Evolutionary conservation across 1,140 invertebrate genomes (phyloP), one percentile per base, ranked within the genome.

Genomic region (Epicauta chinensis): DNA sequence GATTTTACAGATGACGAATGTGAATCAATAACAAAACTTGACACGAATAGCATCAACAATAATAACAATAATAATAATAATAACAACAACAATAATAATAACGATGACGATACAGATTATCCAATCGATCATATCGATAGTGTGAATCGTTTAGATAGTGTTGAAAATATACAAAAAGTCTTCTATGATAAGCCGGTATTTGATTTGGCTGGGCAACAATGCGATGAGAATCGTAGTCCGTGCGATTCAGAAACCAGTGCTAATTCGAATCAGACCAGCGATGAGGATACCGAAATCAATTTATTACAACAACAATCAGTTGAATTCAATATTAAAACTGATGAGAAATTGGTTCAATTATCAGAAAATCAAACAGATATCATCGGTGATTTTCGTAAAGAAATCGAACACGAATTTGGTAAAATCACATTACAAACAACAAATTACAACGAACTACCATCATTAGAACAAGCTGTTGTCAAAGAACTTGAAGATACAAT

Each of bases 171-270:
- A 41, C 69, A 72, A 42, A 81, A 81, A 58, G 68, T 73, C 5
- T 79, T 80, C 55, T 80, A 81, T 61, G 76, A 81, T 51, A 80
- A 80, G 53, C 73, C 77, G 0, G 77, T 79, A 40, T 75, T 78
- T 37, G 74, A 76, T 58, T 73, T 79, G 53, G 61, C 60, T 16
- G 48, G n/a, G n/a, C n/a, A 48, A 46, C 42, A 53, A 42, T 55
- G 40, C 45, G 56, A 55, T 2, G 49, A 56, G 29, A 50, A 46
- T 42, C 23, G 37, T 35, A 55, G 35, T 30, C 31, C 29, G n/a
- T 57, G 32, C 30, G 55, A 63, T 29, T 61, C 54, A 7, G 56
- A 56, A 31, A 53, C 50, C 16, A 62, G 55, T 43, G 53, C 46
- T 10, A 62, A 60, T 36, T 60, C 58, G 11, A 64, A 60, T 45